Conservation (phyloP, 2,113 vertebrate genomes). For the Alouatta palliata region DNA sequence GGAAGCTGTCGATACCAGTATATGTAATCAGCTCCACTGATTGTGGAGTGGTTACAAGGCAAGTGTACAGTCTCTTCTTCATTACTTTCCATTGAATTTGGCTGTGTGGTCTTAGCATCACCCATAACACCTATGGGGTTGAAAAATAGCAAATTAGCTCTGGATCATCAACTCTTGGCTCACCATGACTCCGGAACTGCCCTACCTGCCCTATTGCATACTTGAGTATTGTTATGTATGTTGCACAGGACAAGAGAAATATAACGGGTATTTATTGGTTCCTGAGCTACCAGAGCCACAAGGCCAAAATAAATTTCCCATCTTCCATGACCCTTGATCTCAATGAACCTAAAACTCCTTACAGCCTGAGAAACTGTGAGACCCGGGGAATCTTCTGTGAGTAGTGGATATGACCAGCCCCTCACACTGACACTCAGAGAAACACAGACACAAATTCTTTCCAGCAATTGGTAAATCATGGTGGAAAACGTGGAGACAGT, state of each 20-base stretch:
- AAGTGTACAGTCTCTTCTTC: conserved; percentile 15
- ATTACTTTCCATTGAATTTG: neutral
- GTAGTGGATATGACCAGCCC: neutral
- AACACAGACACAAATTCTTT: neutral
- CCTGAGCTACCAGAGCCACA: neutral
- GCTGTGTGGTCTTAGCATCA: conserved; percentile 56
- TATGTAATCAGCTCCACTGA: conserved; percentile 28
- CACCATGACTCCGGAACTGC: neutral
- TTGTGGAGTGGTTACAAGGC: conserved; percentile 38
- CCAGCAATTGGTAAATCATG: neutral
- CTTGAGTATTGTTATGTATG: neutral
- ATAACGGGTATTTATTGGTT: neutral
- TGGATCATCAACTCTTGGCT: neutral
- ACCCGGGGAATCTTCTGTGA: neutral
- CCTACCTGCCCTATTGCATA: neutral
- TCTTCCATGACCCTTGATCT: neutral
- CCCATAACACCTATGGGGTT: neutral
- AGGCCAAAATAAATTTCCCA: neutral
- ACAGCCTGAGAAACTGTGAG: neutral
- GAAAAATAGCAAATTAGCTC: conserved; percentile 4
- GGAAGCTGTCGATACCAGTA: conserved; percentile 54
- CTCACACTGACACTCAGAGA: neutral
- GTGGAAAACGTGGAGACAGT: neutral
- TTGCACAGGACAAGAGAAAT: neutral
- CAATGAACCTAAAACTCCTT: neutral